These are phyloP conservation scores for Palaemon carinicauda DNA, from an alignment of 1,140 invertebrate genomes.

Conservation along the genomic window DNA sequence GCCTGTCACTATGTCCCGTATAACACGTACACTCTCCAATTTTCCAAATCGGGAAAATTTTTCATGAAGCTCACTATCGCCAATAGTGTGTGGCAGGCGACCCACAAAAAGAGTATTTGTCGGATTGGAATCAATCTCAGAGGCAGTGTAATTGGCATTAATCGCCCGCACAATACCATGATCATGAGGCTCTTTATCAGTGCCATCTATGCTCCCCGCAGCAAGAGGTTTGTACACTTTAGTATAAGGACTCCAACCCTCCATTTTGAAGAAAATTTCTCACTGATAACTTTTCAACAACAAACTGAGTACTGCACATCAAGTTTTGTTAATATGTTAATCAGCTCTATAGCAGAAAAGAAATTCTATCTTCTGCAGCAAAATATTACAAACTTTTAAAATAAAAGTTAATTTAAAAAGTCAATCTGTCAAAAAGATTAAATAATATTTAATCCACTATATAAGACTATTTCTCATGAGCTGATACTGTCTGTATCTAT, in stretches of 20 bases:
- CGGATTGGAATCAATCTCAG: slow-evolving; percentile 73
- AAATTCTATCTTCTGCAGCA: too few relatives aligned
- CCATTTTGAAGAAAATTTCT: neutral
- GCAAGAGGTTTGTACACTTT: slow-evolving; percentile 25
- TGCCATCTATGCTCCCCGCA: slow-evolving; percentile 73
- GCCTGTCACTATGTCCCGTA: slow-evolving; percentile 84
- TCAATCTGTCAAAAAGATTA: too few relatives aligned
- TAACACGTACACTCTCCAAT: slow-evolving; percentile 74
- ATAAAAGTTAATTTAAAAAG: too few relatives aligned
- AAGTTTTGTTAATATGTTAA: too few relatives aligned
- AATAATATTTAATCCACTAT: too few relatives aligned
- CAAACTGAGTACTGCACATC: too few relatives aligned
- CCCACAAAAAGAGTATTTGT: slow-evolving; percentile 80
- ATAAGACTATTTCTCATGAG: too few relatives aligned
- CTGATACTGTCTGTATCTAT: neutral
- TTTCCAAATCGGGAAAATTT: slow-evolving; percentile 75
- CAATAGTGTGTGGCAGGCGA: slow-evolving; percentile 78
- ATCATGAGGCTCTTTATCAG: slow-evolving; percentile 84
- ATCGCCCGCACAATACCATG: slow-evolving; percentile 79
- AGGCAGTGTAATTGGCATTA: slow-evolving; percentile 74
- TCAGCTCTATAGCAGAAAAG: too few relatives aligned
- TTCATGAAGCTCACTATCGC: slow-evolving; percentile 66
- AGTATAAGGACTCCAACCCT: too few relatives aligned
- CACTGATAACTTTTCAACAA: neutral
- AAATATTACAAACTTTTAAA: too few relatives aligned